Evolutionary conservation across 1,140 invertebrate genomes (phyloP).

Genomic region (Adoxophyes honmai): DNA sequence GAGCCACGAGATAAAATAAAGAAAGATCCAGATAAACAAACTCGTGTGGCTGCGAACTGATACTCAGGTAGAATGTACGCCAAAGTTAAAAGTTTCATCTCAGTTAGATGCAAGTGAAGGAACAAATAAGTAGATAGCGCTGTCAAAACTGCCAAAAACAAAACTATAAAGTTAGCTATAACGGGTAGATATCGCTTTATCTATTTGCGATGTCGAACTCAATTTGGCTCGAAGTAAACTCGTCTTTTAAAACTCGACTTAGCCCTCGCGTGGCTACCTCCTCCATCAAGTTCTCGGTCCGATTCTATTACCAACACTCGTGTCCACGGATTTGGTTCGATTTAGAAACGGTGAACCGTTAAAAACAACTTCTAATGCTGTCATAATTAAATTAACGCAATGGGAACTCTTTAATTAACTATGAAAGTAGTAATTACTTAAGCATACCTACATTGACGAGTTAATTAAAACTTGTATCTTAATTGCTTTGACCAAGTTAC

Average conservation of each 20-base stretch:
- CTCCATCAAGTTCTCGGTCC: background rate
- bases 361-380: no score
- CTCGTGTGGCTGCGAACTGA: slow-evolving; percentile 44
- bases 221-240: slow-evolving; percentile 54
- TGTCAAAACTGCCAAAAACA: slow-evolving; percentile 77
- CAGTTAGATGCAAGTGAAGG: slow-evolving; percentile 63
- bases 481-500: slow-evolving; percentile 33
- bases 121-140: slow-evolving; percentile 73
- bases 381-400: slow-evolving; percentile 17
- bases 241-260: slow-evolving; percentile 38
- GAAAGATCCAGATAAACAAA: slow-evolving; percentile 41
- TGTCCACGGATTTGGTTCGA: no score
- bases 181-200: slow-evolving; percentile 68
- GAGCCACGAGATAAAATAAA: slow-evolving; percentile 30
- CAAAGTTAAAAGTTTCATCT: slow-evolving; percentile 67
- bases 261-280: background rate
- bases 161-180: slow-evolving; percentile 77
- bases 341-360: no score
- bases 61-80: slow-evolving; percentile 54
- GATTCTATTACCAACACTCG: no score
- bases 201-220: slow-evolving; percentile 69
- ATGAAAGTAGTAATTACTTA: slow-evolving; percentile 32
- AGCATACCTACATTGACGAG: slow-evolving; percentile 27
- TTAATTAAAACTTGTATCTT: slow-evolving; percentile 33
- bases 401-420: slow-evolving; percentile 29